A percentile compares a stretch with the other conserved stretches of the same genome.
Conservation (phyloP, 2,113 vertebrate genomes). For the Charadrius vociferus region DNA sequence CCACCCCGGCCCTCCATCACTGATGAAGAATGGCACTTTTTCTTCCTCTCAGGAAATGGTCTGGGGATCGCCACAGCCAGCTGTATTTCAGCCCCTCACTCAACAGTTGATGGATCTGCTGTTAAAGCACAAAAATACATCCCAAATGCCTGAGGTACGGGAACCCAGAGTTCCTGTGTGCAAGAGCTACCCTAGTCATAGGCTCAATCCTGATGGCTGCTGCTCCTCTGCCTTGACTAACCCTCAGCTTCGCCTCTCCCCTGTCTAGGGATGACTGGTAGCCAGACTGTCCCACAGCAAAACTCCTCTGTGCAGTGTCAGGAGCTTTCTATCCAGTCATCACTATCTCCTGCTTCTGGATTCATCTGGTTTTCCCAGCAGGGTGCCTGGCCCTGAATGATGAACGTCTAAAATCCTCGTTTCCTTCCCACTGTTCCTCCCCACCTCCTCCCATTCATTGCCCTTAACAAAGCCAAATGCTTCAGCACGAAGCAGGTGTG, state of each 20-base stretch:
- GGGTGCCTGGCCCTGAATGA: background rate
- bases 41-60: background rate
- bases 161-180: background rate
- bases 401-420: background rate
- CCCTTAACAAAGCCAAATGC: background rate
- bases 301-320: background rate
- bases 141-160: background rate
- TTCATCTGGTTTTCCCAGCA: background rate
- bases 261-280: background rate
- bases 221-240: background rate
- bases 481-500: conserved; percentile 23
- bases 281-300: background rate
- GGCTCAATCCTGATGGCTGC: background rate
- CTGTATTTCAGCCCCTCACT: background rate
- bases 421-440: background rate
- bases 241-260: background rate
- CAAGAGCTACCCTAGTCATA: background rate
- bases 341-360: background rate
- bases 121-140: background rate
- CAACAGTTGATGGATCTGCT: background rate
- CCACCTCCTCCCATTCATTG: background rate
- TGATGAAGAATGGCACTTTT: background rate
- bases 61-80: background rate
- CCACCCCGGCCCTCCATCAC: fast-evolving
- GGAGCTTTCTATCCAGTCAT: background rate